These are phyloP conservation scores for Corynorhinus townsendii DNA, from an alignment of 2,113 vertebrate genomes.

Conservation along the genomic window DNA sequence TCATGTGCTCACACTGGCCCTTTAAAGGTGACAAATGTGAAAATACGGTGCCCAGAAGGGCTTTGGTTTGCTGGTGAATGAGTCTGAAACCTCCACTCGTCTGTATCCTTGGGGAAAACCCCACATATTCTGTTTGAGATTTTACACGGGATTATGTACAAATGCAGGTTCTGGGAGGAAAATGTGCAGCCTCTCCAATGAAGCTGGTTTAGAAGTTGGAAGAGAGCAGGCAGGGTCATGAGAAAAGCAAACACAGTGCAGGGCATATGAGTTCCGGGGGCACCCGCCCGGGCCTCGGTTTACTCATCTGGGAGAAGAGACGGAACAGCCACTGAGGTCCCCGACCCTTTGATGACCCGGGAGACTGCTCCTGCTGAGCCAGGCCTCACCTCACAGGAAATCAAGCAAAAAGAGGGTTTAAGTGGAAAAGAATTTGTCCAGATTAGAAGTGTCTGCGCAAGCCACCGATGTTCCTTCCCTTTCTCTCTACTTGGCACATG, in stretches of 20 bases:
- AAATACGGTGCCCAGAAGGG: neutral
- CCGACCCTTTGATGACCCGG: neutral
- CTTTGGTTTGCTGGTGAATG: neutral
- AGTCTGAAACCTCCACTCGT: neutral
- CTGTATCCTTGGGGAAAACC: neutral
- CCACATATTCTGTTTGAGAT: neutral
- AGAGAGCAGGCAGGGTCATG: neutral
- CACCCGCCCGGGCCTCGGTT: neutral
- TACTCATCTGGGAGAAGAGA: too few species aligned
- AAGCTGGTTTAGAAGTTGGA: neutral
- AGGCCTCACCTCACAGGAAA: neutral
- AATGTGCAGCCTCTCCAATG: neutral
- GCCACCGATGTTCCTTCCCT: rapidly evolving
- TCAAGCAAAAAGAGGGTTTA: neutral
- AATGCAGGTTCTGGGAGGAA: neutral
- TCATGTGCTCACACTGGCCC: too few species aligned
- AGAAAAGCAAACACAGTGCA: neutral
- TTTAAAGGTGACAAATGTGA: neutral
- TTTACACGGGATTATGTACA: neutral
- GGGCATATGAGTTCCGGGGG: neutral
- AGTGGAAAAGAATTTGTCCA: neutral
- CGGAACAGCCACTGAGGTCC: neutral
- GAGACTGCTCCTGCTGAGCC: neutral
- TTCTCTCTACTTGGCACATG: neutral
- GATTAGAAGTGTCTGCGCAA: neutral